Conservation (phyloP, 2,888 invertebrate species). For the Idaea biselata region DNA sequence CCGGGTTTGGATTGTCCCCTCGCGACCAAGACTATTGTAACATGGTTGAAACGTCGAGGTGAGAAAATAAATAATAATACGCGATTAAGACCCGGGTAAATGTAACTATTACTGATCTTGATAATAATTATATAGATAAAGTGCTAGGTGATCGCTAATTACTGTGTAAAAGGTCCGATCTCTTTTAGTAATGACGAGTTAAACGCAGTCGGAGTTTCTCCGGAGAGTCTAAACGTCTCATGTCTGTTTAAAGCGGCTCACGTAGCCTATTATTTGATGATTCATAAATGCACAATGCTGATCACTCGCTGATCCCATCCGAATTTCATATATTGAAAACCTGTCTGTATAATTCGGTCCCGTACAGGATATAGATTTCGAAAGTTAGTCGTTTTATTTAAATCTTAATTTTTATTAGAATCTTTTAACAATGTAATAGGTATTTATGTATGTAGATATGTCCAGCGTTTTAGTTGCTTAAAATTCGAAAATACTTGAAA, state of each 20-base stretch:
- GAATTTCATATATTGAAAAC: conserved; percentile 25
- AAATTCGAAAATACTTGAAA: not conserved
- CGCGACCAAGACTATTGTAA: too few relatives aligned
- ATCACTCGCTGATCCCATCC: conserved; percentile 27
- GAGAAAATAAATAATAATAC: too few relatives aligned
- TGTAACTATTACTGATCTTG: not conserved
- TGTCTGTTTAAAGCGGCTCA: conserved; percentile 30
- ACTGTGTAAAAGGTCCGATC: conserved; percentile 39
- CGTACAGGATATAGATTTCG: conserved; percentile 19
- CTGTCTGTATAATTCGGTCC: conserved; percentile 23
- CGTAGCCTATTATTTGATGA: conserved; percentile 33
- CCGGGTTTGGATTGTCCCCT: too few relatives aligned
- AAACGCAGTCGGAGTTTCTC: conserved; percentile 42
- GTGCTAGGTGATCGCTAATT: conserved; percentile 49
- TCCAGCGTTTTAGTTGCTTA: not conserved
- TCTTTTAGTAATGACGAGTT: conserved; percentile 56
- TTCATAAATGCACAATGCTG: conserved; percentile 31
- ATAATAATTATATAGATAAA: conserved; percentile 7
- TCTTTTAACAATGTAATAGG: not conserved
- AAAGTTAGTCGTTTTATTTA: not conserved
- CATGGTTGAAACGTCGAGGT: too few relatives aligned
- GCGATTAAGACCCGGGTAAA: too few relatives aligned
- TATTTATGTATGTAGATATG: not conserved
- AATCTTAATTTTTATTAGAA: not conserved
- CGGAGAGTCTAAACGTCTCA: conserved; percentile 32